Evolutionary conservation across 2,113 vertebrate species (phyloP).

Genomic region (Parus major): DNA sequence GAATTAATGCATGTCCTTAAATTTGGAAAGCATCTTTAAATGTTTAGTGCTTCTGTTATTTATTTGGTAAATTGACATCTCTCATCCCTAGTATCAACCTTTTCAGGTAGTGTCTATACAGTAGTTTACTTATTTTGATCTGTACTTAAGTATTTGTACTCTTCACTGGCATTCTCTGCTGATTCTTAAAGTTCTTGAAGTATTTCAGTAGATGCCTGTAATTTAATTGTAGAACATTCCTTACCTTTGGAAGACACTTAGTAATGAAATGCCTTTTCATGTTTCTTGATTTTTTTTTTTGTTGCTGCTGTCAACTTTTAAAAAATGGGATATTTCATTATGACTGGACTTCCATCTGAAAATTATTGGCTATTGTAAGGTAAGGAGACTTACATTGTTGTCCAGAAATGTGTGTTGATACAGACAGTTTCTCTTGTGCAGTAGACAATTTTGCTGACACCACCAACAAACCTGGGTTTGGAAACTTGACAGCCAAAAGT

Average conservation of each 20-base stretch:
- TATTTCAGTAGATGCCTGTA: neutral
- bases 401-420: slow-evolving; percentile 67
- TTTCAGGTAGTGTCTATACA: neutral
- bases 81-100: neutral
- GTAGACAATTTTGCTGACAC: slow-evolving; percentile 30
- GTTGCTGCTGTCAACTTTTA: slow-evolving; percentile 67
- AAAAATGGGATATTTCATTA: slow-evolving; percentile 44
- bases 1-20: neutral
- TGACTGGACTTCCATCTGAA: slow-evolving; percentile 69
- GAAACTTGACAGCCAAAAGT: slow-evolving; percentile 56
- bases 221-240: neutral
- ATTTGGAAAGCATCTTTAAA: neutral
- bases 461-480: slow-evolving; percentile 46
- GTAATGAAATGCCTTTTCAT: slow-evolving; percentile 94
- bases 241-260: slow-evolving; percentile 62
- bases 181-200: neutral
- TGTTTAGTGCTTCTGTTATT: neutral
- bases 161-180: neutral
- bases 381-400: slow-evolving; percentile 92
- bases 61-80: neutral
- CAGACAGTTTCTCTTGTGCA: slow-evolving; percentile 48
- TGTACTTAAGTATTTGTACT: neutral
- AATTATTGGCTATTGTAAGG: slow-evolving; percentile 95
- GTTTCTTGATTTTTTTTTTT: slow-evolving; percentile 69
- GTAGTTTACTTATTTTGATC: neutral